phyloP scores from a whole-genome alignment of 2,113 vertebrate species.

The Nothocercus julius region DNA sequence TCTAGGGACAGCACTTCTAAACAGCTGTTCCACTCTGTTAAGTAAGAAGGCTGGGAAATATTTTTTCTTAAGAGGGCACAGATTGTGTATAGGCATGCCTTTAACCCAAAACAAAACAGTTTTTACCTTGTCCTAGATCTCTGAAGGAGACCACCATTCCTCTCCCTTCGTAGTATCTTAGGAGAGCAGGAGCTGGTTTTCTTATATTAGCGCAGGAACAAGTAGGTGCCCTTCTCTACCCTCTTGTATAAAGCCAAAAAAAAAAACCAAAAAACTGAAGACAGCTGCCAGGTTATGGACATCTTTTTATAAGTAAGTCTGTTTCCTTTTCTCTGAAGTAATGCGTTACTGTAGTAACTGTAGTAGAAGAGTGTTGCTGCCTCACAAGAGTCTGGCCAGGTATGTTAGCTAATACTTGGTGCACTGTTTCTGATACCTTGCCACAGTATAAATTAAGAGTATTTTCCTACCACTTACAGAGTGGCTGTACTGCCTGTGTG shows the following conservation, averaged over 20 bases:
- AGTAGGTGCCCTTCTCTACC: background rate
- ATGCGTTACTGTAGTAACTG: background rate
- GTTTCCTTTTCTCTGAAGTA: background rate
- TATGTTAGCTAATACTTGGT: background rate
- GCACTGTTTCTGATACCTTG: background rate
- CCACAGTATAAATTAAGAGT: background rate
- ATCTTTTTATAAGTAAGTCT: background rate
- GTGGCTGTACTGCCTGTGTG: no score
- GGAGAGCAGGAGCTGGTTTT: background rate
- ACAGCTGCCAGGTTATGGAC: background rate
- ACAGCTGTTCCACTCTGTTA: background rate
- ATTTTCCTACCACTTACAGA: background rate
- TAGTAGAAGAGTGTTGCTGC: background rate
- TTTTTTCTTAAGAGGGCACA: background rate
- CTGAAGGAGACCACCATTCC: background rate
- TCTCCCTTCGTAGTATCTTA: background rate
- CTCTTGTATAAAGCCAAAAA: background rate
- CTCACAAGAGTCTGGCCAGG: background rate
- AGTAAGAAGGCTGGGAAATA: background rate
- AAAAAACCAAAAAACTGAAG: background rate
- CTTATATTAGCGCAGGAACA: background rate
- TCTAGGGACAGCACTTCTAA: background rate
- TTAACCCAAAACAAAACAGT: background rate
- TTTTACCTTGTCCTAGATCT: background rate
- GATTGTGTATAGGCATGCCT: background rate